These are phyloP conservation scores for Synanthedon tipuliformis DNA, from an alignment of 2,888 invertebrate species.

Conservation along the genomic window DNA sequence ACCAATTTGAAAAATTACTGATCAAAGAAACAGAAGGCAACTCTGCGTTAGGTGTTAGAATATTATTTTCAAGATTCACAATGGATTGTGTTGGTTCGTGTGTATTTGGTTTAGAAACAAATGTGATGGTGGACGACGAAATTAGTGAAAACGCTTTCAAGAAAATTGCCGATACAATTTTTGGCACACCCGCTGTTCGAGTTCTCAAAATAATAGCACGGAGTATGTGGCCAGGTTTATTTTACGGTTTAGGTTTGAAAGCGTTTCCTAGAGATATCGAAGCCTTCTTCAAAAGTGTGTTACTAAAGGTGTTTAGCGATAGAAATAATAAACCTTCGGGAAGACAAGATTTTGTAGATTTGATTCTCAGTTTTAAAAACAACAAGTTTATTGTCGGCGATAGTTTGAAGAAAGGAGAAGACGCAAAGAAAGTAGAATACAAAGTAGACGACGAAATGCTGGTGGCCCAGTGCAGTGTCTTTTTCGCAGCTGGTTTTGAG, in stretches of 20 bases:
- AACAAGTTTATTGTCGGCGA: constrained; percentile 27
- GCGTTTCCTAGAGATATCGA: constrained; percentile 19
- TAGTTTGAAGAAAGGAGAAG: constrained; percentile 16
- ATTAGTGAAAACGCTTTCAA: constrained; percentile 23
- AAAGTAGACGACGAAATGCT: constrained; percentile 33
- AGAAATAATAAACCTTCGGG: constrained; percentile 22
- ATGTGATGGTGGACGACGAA: constrained; percentile 19
- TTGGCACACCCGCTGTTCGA: constrained; percentile 17
- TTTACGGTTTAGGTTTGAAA: constrained; percentile 29
- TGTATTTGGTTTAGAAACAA: constrained; percentile 36
- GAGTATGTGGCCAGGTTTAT: constrained; percentile 36
- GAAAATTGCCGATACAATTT: constrained; percentile 23
- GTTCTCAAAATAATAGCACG: constrained; percentile 20
- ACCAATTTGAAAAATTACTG: constrained; percentile 25
- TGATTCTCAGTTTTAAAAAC: constrained; percentile 23
- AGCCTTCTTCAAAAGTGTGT: constrained; percentile 23
- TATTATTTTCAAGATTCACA: constrained; percentile 27
- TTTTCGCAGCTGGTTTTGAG: constrained; percentile 46
- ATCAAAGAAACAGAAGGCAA: constrained; percentile 14
- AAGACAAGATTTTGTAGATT: constrained; percentile 15
- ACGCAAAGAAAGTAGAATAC: constrained; percentile 9
- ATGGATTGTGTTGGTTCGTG: constrained; percentile 41
- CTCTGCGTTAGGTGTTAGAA: constrained; percentile 19
- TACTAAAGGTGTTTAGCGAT: constrained; percentile 22
- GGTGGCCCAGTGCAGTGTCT: constrained; percentile 57